Base-by-base conservation (phyloP, 2,113 vertebrate genomes). In the Engystomops pustulosus region DNA sequence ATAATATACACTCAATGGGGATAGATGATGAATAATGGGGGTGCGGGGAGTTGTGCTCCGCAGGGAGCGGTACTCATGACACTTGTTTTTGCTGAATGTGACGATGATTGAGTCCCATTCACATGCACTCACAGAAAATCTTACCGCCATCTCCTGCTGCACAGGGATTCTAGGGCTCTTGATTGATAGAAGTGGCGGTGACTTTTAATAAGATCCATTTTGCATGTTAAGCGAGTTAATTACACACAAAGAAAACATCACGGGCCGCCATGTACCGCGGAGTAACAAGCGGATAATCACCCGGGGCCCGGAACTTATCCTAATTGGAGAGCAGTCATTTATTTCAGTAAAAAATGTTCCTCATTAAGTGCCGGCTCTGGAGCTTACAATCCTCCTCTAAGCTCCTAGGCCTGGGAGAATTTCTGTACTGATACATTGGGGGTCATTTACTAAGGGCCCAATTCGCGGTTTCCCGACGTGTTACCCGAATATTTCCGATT, bases 211-310 rank as follows among this genome's bases (percentile, higher is more conserved):
- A 55, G 49, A 55, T 53, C 53, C 27, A 53, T 77, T 55, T 58
- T 77, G 51, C 18, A 77, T 58, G 74, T 58, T 77, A 77, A 58
- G 20, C 30, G 38, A 55, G 74, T 77, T 77, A 77, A 77, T 77
- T 77, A 77, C 49, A 55, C 49, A 55, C 47, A 76, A 6, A n/a
- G 30, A 76, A 18, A 53, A 55, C 49, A 77, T 58, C 74, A 27
- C 27, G 2, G 32, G 14, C 30, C 20, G 11, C 58, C 74, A 32
- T 38, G 20, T 77, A 77, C 55, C 58, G 74, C 38, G 74, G 49
- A 58, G 34, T 38, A 76, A 77, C 74, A 55, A 77, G 49, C 20
- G 18, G 18, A 17, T 25, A 58, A 76, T 76, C 74, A 15, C 49
- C 74, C 74, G 11, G 12, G 74, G 47, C 30, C 1, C 20, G 18